Evolutionary conservation across 2,888 invertebrate genomes (phyloP).

Genomic region (Tubulanus polymorphus): DNA sequence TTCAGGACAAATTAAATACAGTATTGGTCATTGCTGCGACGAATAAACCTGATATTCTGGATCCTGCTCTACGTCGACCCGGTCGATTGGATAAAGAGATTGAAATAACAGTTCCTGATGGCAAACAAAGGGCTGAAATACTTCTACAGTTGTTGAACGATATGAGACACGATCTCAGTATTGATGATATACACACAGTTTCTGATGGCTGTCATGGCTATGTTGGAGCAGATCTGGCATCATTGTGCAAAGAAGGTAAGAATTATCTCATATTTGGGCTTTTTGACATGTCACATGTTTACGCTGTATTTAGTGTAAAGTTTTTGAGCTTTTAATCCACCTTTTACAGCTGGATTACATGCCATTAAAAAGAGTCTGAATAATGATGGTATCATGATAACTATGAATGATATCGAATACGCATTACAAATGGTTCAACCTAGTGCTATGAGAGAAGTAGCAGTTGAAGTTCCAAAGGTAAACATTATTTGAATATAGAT

Average conservation of each 20-base stretch:
- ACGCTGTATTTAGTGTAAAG: too few species aligned
- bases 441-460: constrained; percentile 85
- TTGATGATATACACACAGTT: too few species aligned
- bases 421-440: constrained; percentile 63
- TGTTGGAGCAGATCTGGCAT: constrained; percentile 82
- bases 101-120: constrained; percentile 46
- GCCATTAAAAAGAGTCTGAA: constrained; percentile 59
- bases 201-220: too few species aligned
- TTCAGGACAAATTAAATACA: constrained; percentile 1
- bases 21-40: constrained; percentile 76
- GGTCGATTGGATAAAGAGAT: constrained; percentile 66
- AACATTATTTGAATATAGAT: constrained; percentile 24
- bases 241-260: constrained; percentile 65
- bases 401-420: constrained; percentile 30
- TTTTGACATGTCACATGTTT: background rate
- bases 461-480: constrained; percentile 83
- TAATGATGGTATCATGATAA: constrained; percentile 1
- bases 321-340: background rate
- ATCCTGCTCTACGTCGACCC: constrained; percentile 70
- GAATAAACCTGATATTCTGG: constrained; percentile 71
- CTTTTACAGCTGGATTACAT: constrained; percentile 60
- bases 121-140: constrained; percentile 38
- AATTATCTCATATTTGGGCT: background rate
- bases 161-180: background rate
- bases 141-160: background rate